Evolutionary conservation across 2,888 invertebrate genomes (phyloP).

Genomic region (Lingula anatina): DNA sequence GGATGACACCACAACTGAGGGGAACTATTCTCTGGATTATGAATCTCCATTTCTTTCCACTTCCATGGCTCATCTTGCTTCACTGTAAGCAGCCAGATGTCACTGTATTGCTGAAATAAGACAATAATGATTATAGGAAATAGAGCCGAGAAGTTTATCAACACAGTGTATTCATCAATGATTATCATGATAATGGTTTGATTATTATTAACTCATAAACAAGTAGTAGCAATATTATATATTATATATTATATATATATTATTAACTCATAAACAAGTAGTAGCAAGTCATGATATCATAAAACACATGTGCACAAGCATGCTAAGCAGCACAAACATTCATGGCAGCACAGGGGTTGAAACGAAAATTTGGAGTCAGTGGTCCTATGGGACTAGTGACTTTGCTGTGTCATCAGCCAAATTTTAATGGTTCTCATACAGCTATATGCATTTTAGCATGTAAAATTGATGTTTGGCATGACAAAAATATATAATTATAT

Average conservation of each 20-base stretch:
- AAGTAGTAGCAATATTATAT: too few relatives aligned
- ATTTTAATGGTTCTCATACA: too few relatives aligned
- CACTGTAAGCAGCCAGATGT: slow-evolving; percentile 86
- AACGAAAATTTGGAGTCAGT: neutral
- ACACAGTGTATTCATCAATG: neutral
- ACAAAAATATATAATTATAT: neutral
- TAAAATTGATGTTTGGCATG: too few relatives aligned
- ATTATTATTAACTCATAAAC: too few relatives aligned
- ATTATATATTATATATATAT: neutral
- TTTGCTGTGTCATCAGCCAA: too few relatives aligned
- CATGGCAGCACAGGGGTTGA: neutral
- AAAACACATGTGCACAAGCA: too few relatives aligned
- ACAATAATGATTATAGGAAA: slow-evolving; percentile 1
- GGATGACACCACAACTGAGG: slow-evolving; percentile 91
- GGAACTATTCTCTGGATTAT: slow-evolving; percentile 74
- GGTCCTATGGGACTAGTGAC: too few relatives aligned
- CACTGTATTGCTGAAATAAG: slow-evolving; percentile 67
- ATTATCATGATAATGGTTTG: too few relatives aligned
- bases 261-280: neutral
- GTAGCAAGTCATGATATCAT: neutral
- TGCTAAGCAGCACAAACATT: too few relatives aligned
- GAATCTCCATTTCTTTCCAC: slow-evolving; percentile 64
- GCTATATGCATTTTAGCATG: too few relatives aligned
- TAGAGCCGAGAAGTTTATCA: neutral
- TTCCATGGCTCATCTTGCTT: slow-evolving; percentile 61